Evolutionary conservation across 2,888 invertebrate species (phyloP), one percentile per base, ranked within the genome.

Genomic region (Acrobasis suavella): DNA sequence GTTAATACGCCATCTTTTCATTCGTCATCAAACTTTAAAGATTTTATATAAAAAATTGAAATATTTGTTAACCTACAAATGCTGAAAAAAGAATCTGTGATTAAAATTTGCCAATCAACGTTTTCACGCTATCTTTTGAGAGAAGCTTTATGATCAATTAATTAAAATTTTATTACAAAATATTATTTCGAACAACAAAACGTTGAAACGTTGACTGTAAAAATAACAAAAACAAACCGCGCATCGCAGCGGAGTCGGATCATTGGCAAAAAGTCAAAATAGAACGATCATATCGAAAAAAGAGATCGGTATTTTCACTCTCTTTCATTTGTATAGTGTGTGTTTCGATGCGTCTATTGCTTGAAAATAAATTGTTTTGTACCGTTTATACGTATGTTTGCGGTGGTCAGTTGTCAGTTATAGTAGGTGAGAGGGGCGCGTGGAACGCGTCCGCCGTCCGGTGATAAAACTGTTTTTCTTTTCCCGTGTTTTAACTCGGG

Each of bases 301-400:
- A 73, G 69, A 72, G 66, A 69, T 70, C 64, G 65, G 60, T 67
- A 72, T 68, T 68, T 74, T 70, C 69, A 58, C 61, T 67, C 10
- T 2, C 42, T 22, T 32, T 46, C 46, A 46, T 67, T 72, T 67
- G 68, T 72, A 73, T 69, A 66, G 67, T 69, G 69, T 69, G 70
- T 71, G 75, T 74, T 50, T 80, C 78, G 81, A 85, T 86, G 84
- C 84, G 84, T 80, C 76, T 72, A 74, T 73, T 73, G 77, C 78
- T 83, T 90, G 84, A 86, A 91, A 90, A 90, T 87, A 88, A 89
- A 85, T 87, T 83, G 83, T 89, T 85, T 62, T 84, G 85, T 85
- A 81, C 72, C 79, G 78, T 78, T 76, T 81, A 81, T 76, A 85
- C 83, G 83, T 80, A 84, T 83, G 85, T 86, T 77, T 79, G 81